phyloP scores from a whole-genome alignment of 2,113 vertebrate species.

The Salminus brasiliensis region DNA sequence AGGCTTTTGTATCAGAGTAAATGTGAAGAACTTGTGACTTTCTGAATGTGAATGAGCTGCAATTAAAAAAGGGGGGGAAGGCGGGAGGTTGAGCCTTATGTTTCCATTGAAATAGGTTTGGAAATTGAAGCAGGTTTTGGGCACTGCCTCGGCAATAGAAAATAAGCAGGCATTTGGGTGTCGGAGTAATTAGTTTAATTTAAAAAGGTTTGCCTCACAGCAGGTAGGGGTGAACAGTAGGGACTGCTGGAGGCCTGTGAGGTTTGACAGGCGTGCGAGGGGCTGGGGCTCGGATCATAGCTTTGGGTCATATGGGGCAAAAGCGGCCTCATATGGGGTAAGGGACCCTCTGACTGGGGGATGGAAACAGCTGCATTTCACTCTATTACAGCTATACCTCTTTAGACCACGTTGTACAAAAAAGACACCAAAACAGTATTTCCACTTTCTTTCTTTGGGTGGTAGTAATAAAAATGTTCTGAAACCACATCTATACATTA shows the following conservation, averaged over 20 bases:
- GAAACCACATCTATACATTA: too few species aligned
- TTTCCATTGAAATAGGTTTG: conserved; percentile 29
- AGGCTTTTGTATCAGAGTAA: conserved; percentile 1
- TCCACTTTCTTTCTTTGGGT: neutral
- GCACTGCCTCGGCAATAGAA: conserved; percentile 35
- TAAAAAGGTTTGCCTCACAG: conserved; percentile 71
- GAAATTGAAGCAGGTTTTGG: conserved; percentile 38
- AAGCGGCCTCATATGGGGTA: conserved; percentile 12
- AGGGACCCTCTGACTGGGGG: conserved; percentile 51
- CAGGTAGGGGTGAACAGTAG: conserved; percentile 71
- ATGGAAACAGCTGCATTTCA: conserved; percentile 65
- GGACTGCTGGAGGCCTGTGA: conserved; percentile 67
- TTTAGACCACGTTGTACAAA: neutral
- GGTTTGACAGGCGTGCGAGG: conserved; percentile 24
- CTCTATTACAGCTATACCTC: conserved; percentile 48
- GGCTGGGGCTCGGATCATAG: conserved; percentile 30
- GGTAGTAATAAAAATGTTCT: too few species aligned
- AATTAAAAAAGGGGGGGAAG: conserved; percentile 34
- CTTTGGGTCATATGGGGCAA: conserved; percentile 16
- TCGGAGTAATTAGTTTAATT: conserved; percentile 77
- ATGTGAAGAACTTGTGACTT: conserved; percentile 24
- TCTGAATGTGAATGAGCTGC: conserved; percentile 18
- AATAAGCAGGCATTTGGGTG: conserved; percentile 42
- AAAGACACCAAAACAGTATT: neutral
- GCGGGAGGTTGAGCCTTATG: neutral